Percentiles rank a stretch among this genome's conserved stretches.
phyloP scores from a whole-genome alignment of 1,140 invertebrate genomes.

The Hydropsyche tenuis region DNA sequence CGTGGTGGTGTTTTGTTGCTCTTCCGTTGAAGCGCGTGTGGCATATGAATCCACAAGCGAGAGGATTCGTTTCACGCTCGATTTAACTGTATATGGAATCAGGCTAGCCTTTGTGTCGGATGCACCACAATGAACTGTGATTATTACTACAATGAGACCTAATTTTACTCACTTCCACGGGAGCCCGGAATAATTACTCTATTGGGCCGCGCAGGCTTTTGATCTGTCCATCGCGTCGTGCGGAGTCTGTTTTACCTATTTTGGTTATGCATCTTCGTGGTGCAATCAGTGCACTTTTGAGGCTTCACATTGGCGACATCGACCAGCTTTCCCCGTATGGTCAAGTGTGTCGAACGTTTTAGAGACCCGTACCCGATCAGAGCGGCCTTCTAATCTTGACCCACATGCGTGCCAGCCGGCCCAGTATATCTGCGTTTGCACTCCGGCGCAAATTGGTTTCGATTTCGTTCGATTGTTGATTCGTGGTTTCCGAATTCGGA shows the following conservation, averaged over 20 bases:
- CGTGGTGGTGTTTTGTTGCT: conserved; percentile 8
- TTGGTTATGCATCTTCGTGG: neutral
- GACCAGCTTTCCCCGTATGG: conserved; percentile 18
- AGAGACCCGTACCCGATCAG: neutral
- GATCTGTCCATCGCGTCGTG: too few species aligned
- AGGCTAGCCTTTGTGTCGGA: neutral
- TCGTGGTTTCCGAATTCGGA: neutral
- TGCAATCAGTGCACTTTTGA: conserved; percentile 11
- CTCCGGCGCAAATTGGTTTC: conserved; percentile 11
- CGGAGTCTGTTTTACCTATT: too few species aligned
- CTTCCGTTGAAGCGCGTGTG: conserved; percentile 9
- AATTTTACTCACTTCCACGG: neutral
- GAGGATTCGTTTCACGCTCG: conserved; percentile 25
- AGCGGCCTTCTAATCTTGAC: conserved; percentile 28
- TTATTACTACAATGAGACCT: neutral
- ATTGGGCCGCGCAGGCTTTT: neutral
- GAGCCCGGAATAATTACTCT: neutral
- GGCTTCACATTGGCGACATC: neutral
- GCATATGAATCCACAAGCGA: conserved; percentile 24
- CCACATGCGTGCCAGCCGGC: conserved; percentile 9
- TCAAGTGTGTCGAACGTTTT: conserved; percentile 23
- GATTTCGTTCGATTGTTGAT: conserved; percentile 18
- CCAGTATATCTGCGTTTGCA: neutral
- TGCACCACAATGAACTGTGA: neutral
- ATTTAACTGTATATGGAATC: conserved; percentile 21